Evolutionary conservation across 2,113 vertebrate genomes (phyloP).

Genomic region (Brachyhypopomus occidentalis): DNA sequence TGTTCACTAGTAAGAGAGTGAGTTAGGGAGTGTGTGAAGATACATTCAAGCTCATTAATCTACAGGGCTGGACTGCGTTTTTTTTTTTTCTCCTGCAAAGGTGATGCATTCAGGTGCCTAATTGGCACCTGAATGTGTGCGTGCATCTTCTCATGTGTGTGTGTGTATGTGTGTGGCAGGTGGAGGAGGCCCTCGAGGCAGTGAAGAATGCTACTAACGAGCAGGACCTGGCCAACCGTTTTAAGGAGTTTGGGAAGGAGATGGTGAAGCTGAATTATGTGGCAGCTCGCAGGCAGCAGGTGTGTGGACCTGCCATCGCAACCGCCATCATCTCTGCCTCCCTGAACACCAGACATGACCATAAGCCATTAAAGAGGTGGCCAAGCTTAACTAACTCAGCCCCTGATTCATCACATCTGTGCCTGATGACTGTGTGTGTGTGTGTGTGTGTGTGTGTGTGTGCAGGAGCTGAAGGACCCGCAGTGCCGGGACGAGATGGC

Average conservation of each 20-base stretch:
- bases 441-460: constrained; percentile 25
- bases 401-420: constrained; percentile 1
- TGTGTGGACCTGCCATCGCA: constrained; percentile 53
- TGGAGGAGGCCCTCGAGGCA: constrained; percentile 92
- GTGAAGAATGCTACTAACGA: constrained; percentile 97
- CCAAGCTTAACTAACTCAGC: not conserved
- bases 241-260: constrained; percentile 99
- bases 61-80: constrained; percentile 2
- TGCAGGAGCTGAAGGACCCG: constrained; percentile 94
- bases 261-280: constrained; percentile 99
- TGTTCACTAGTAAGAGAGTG: not conserved
- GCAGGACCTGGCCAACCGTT: constrained; percentile 94
- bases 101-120: constrained; percentile 1
- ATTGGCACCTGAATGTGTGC: constrained; percentile 16
- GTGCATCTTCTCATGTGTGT: constrained; percentile 38
- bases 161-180: constrained; percentile 69
- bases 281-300: constrained; percentile 95
- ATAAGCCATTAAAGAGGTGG: not conserved
- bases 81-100: not conserved
- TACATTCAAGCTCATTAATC: not conserved
- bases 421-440: constrained; percentile 2
- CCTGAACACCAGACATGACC: no score
- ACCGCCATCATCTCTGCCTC: not conserved
- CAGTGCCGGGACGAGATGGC: constrained; percentile 99
- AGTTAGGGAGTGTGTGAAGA: not conserved